phyloP scores from a whole-genome alignment of 2,888 invertebrate genomes.

The Leucozona laternaria region DNA sequence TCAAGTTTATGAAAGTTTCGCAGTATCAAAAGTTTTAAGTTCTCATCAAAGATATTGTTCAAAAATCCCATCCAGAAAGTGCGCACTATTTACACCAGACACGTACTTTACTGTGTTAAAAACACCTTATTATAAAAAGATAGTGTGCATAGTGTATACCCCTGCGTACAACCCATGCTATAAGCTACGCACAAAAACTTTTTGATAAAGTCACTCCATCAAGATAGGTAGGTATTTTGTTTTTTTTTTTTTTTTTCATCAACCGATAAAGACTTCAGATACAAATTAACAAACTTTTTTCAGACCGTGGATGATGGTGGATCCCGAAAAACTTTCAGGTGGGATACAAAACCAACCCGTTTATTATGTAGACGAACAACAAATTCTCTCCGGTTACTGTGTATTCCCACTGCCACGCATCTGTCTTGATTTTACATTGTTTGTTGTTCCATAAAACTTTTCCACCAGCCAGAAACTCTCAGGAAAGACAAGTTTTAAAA shows the following conservation, averaged over 20 bases:
- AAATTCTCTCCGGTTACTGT: slow-evolving; percentile 33
- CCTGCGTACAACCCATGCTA: slow-evolving; percentile 3
- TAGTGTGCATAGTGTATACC: neutral
- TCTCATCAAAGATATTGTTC: slow-evolving; percentile 19
- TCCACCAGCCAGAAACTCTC: slow-evolving; percentile 5
- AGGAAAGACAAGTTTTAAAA: slow-evolving; percentile 15
- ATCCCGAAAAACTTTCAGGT: slow-evolving; percentile 17
- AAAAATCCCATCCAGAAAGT: neutral
- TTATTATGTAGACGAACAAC: slow-evolving; percentile 7
- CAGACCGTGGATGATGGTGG: slow-evolving; percentile 24
- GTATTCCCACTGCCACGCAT: slow-evolving; percentile 32
- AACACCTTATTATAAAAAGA: slow-evolving; percentile 1
- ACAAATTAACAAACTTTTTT: slow-evolving; percentile 37
- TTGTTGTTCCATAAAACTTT: slow-evolving; percentile 15
- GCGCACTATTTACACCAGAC: slow-evolving; percentile 9
- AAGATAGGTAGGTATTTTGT: neutral
- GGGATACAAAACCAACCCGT: slow-evolving; percentile 11
- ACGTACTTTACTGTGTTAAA: slow-evolving; percentile 9
- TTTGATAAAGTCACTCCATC: slow-evolving; percentile 37
- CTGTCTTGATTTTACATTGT: slow-evolving; percentile 39
- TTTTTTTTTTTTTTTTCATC: neutral
- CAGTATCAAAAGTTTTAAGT: slow-evolving; percentile 2
- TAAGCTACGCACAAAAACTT: slow-evolving; percentile 29
- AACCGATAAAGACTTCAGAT: slow-evolving; percentile 40
- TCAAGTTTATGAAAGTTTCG: neutral